phyloP scores from a whole-genome alignment of 2,888 invertebrate genomes.

The Agonopterix heracliana region DNA sequence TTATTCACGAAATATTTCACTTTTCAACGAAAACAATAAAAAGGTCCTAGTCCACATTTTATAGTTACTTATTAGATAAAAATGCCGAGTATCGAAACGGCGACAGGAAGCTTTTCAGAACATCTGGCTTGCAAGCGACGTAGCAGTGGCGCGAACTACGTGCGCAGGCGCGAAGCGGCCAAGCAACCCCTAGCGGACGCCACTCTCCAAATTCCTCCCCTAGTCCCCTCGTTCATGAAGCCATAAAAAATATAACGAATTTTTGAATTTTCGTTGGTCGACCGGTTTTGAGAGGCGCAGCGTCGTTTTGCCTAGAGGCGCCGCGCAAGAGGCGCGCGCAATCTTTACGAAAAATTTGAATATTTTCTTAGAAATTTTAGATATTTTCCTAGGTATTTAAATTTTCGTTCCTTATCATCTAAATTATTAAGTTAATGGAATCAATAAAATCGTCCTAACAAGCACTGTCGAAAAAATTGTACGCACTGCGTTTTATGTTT shows the following conservation, averaged over 20 bases:
- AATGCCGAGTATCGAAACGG: conserved; percentile 59
- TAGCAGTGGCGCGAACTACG: conserved; percentile 76
- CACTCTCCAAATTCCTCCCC: conserved; percentile 63
- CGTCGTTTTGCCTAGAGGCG: conserved; percentile 8
- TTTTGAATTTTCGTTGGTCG: conserved; percentile 62
- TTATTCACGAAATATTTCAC: conserved; percentile 61
- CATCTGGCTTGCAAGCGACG: conserved; percentile 75
- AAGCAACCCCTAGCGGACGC: conserved; percentile 69
- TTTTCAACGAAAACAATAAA: conserved; percentile 49
- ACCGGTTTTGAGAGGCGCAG: conserved; percentile 55
- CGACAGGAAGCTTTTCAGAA: conserved; percentile 75
- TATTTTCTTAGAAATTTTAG: not conserved
- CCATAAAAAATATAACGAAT: conserved; percentile 74
- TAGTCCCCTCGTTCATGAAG: conserved; percentile 43
- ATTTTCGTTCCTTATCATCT: too few species aligned
- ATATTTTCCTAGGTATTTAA: too few species aligned
- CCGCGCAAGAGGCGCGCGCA: conserved; percentile 15
- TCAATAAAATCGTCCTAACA: too few species aligned
- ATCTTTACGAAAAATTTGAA: conserved; percentile 4
- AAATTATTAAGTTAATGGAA: too few species aligned
- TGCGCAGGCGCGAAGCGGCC: conserved; percentile 71
- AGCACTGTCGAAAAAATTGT: too few species aligned
- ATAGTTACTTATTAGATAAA: conserved; percentile 50
- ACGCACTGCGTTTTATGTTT: too few species aligned
- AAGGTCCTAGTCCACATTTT: conserved; percentile 66